These are phyloP conservation scores for Micoletzkya japonica DNA, from an alignment of 2,888 invertebrate genomes.

Conservation along the genomic window DNA sequence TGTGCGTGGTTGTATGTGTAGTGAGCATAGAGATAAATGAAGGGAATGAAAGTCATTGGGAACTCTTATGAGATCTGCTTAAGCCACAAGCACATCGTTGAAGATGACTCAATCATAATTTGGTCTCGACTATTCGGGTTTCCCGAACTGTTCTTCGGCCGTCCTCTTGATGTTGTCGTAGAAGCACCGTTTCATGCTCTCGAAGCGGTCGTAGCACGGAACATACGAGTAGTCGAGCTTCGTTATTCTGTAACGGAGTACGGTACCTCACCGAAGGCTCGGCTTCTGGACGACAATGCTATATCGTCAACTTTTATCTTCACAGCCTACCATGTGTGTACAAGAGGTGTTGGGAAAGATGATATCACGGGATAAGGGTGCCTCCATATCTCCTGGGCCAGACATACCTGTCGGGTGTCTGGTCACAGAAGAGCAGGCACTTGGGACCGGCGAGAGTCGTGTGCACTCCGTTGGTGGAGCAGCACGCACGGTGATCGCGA, in stretches of 20 bases:
- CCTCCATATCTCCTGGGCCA: too few relatives aligned
- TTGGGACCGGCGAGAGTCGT: constrained; percentile 57
- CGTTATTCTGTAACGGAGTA: constrained; percentile 42
- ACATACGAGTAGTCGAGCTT: constrained; percentile 55
- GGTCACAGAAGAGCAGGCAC: constrained; percentile 58
- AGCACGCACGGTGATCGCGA: constrained; percentile 47
- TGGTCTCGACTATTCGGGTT: not conserved
- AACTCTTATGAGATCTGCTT: not conserved
- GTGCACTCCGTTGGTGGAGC: constrained; percentile 49
- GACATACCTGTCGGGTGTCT: constrained; percentile 50
- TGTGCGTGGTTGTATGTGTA: not conserved
- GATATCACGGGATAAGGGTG: too few relatives aligned
- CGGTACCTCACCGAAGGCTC: not conserved
- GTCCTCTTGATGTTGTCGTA: constrained; percentile 56
- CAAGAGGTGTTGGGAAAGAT: too few relatives aligned
- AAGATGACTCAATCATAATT: not conserved
- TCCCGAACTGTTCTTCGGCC: constrained; percentile 50
- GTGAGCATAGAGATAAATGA: constrained; percentile 1
- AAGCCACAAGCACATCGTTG: not conserved
- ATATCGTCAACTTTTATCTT: not conserved
- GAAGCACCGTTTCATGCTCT: constrained; percentile 60
- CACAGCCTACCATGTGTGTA: too few relatives aligned
- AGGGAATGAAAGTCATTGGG: not conserved
- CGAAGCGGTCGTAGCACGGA: constrained; percentile 40
- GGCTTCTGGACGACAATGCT: too few relatives aligned